Conservation (phyloP, 37 sponge, comb jelly and placozoan species). For the Crambe crambe region DNA sequence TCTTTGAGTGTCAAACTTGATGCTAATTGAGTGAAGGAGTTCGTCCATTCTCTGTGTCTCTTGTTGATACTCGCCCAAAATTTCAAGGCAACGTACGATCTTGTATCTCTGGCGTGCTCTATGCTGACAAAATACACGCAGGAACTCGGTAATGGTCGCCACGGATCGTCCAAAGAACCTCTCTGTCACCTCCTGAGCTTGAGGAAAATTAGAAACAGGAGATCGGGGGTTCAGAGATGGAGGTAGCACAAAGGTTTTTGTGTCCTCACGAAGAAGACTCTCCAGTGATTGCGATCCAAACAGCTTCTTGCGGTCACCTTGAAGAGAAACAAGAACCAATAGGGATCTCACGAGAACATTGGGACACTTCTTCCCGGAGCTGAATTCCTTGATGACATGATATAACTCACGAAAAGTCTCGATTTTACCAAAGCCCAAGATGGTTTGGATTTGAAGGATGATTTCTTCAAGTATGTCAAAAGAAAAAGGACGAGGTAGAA, state of each 20-base stretch:
- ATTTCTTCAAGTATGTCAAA: slow-evolving; percentile 16
- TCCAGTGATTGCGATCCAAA: slow-evolving; percentile 61
- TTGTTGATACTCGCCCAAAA: slow-evolving; percentile 63
- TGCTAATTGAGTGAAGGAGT: slow-evolving; percentile 40
- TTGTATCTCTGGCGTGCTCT: slow-evolving; percentile 67
- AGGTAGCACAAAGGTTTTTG: slow-evolving; percentile 48
- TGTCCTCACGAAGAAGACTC: slow-evolving; percentile 54
- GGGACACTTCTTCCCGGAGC: slow-evolving; percentile 20
- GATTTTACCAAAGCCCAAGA: slow-evolving; percentile 33
- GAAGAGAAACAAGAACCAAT: slow-evolving; percentile 42
- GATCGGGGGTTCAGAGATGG: slow-evolving; percentile 81
- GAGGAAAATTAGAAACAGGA: slow-evolving; percentile 38
- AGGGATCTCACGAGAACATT: slow-evolving; percentile 75
- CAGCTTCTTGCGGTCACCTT: slow-evolving; percentile 38
- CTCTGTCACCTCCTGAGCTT: slow-evolving; percentile 51
- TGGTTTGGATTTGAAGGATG: slow-evolving; percentile 33
- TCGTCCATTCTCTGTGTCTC: slow-evolving; percentile 75
- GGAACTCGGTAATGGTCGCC: slow-evolving; percentile 33
- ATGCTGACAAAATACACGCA: slow-evolving; percentile 76
- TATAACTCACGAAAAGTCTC: slow-evolving; percentile 49
- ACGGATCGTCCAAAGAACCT: slow-evolving; percentile 46
- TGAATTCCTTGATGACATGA: slow-evolving; percentile 28
- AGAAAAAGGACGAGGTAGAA: slow-evolving; percentile 39
- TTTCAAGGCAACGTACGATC: slow-evolving; percentile 53
- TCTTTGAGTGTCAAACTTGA: slow-evolving; percentile 62